phyloP scores from a whole-genome alignment of 2,113 vertebrate genomes.

The Deroptyus accipitrinus region DNA sequence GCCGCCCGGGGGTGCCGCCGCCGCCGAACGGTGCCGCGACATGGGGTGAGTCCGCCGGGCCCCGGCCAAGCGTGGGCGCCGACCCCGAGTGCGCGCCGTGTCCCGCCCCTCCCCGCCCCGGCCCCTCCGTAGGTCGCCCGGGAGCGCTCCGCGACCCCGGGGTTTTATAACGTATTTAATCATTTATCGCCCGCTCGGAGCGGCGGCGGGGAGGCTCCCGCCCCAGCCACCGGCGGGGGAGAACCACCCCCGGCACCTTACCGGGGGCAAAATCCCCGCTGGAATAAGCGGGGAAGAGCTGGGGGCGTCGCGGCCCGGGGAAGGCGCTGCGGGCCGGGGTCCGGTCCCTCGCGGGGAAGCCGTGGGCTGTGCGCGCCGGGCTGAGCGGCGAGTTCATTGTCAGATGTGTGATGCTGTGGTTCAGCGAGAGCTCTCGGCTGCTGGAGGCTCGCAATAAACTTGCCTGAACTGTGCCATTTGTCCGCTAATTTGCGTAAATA shows the following conservation, averaged over 20 bases:
- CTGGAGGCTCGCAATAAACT: background rate
- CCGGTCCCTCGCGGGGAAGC: background rate
- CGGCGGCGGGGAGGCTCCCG: background rate
- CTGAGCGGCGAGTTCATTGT: background rate
- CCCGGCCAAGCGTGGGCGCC: background rate
- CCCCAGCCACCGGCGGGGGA: background rate
- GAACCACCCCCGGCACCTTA: background rate
- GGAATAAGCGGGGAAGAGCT: background rate
- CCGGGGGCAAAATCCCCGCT: background rate
- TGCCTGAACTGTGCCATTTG: background rate
- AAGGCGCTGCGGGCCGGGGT: background rate
- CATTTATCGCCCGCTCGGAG: background rate
- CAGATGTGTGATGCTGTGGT: background rate
- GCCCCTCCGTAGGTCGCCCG: background rate
- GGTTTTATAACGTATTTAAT: background rate
- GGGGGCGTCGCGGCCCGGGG: background rate
- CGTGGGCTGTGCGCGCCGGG: background rate
- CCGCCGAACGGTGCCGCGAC: constrained; percentile 74
- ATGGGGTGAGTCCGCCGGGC: constrained; percentile 71
- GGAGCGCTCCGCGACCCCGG: background rate
- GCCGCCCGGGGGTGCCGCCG: constrained; percentile 24
- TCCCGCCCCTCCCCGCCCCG: background rate
- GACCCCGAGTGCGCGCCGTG: background rate
- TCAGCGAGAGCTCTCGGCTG: background rate
- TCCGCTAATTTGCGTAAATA: background rate